Evolutionary conservation across 2,797 vertebrate genomes (phyloP), one percentile per base, ranked within the genome.

Genomic region (Myiotriccus ornatus): DNA sequence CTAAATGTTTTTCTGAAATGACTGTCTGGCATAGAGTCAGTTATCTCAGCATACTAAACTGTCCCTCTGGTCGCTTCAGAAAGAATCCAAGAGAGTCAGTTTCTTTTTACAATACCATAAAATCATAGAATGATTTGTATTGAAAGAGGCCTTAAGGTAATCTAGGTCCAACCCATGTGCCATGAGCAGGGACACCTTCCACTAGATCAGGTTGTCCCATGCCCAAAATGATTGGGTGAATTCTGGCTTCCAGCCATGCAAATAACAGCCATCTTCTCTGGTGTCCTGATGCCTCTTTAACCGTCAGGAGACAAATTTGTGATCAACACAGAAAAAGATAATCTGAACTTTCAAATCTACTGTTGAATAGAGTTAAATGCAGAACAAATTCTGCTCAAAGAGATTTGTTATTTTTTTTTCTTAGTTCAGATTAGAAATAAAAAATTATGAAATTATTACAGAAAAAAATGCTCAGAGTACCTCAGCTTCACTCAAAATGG

Each of bases 161-260:
- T 20, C 32, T 49, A 17, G 10, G 12, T 39, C 44, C 50, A 57
- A 10, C 0, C 4, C 3, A 6, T 3, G 1, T 20, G n/a, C 22
- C 6, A 11, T 3, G 14, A 39, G 6, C 37, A 34, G 21, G 8
- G 18, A 34, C 24, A 34, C 1, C 5, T 77, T 39, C 28, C 37
- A 39, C 21, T 5, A 27, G 37, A 39, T 14, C 8, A 44, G 12
- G 20, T 1, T 50, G 4, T 21, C 46, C 14, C 50, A 14, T 20
- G 21, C 5, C 8, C 21, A 52, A 20, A 64, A 13, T 32, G 7
- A 10, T 3, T 59, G 21, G 5, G 2, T 64, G 64, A 64, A 32
- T 23, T 25, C 34, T 75, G 34, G 7, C 3, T 85, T 52, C 7
- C 34, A 70, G 49, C 27, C 4, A 2, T 11, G 14, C 22, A 35